These are phyloP conservation scores for Anabas testudineus DNA, from an alignment of 2,797 vertebrate species.

Conservation along the genomic window DNA sequence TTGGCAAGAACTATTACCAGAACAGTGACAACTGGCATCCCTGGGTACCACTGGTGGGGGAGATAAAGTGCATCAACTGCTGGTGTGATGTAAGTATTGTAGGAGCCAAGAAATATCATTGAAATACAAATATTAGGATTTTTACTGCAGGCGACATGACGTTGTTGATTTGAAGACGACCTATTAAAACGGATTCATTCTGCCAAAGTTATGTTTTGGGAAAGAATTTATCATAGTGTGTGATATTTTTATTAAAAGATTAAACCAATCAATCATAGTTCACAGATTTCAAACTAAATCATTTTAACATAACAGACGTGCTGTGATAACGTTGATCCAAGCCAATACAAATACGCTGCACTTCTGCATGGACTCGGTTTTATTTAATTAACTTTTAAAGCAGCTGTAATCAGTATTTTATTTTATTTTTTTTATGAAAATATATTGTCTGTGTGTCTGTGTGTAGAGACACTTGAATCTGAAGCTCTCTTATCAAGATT, in stretches of 20 bases:
- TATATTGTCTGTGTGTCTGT: background rate
- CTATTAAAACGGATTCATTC: background rate
- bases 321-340: background rate
- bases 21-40: slow-evolving; percentile 98
- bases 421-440: background rate
- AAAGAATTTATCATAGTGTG: background rate
- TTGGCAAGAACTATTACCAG: slow-evolving; percentile 93
- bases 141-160: background rate
- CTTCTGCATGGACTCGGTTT: too few species aligned
- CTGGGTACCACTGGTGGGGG: slow-evolving; percentile 90
- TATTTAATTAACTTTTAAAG: background rate
- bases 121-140: background rate
- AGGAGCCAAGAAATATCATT: background rate
- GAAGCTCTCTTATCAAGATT: background rate
- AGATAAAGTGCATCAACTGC: slow-evolving; percentile 99
- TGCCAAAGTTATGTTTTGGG: background rate
- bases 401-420: background rate
- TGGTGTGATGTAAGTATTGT: slow-evolving; percentile 92
- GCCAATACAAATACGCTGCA: background rate
- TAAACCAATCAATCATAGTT: slow-evolving; percentile 22
- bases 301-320: background rate
- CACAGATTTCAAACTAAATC: slow-evolving; percentile 7
- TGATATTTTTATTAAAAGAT: background rate
- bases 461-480: too few species aligned
- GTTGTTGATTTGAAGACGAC: background rate